Evolutionary conservation across 2,113 vertebrate species (phyloP).

Genomic region (Corythaeola cristata): DNA sequence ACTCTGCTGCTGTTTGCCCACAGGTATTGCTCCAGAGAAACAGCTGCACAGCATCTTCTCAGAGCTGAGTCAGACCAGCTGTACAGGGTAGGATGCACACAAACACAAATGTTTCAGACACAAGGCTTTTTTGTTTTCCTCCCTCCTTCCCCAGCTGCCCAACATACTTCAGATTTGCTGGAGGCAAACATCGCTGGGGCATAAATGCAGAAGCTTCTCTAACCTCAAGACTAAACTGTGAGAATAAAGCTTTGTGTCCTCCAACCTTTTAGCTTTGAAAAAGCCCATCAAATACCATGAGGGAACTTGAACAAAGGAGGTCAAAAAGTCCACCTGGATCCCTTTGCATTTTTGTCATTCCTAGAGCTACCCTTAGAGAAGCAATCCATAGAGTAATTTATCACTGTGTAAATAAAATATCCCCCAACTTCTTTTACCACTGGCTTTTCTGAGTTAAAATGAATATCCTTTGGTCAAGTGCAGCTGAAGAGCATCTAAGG

Average conservation of each 20-base stretch:
- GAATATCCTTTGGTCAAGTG: not conserved
- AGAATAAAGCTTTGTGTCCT: conserved; percentile 61
- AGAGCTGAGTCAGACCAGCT: conserved; percentile 73
- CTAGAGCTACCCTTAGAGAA: conserved; percentile 47
- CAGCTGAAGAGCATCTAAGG: not conserved
- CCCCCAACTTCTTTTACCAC: conserved; percentile 4
- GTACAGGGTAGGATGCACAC: conserved; percentile 48
- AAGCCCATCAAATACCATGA: conserved; percentile 34
- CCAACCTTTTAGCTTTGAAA: conserved; percentile 57
- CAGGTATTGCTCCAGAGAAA: conserved; percentile 70
- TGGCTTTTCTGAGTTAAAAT: not conserved
- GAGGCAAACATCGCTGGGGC: not conserved
- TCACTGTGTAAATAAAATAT: conserved; percentile 23
- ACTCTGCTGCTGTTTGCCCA: conserved; percentile 59
- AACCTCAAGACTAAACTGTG: conserved; percentile 41
- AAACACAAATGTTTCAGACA: conserved; percentile 64
- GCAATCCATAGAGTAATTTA: conserved; percentile 11
- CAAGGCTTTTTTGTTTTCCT: conserved; percentile 36
- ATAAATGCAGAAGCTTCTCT: conserved; percentile 48
- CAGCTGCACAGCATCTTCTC: conserved; percentile 73
- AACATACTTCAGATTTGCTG: conserved; percentile 46
- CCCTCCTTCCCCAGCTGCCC: conserved; percentile 58
- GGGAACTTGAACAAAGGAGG: conserved; percentile 32
- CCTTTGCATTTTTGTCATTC: not conserved
- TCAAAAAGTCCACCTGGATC: conserved; percentile 61